phyloP scores from a whole-genome alignment of 2,888 invertebrate genomes.

The Rhabditoides inermis region DNA sequence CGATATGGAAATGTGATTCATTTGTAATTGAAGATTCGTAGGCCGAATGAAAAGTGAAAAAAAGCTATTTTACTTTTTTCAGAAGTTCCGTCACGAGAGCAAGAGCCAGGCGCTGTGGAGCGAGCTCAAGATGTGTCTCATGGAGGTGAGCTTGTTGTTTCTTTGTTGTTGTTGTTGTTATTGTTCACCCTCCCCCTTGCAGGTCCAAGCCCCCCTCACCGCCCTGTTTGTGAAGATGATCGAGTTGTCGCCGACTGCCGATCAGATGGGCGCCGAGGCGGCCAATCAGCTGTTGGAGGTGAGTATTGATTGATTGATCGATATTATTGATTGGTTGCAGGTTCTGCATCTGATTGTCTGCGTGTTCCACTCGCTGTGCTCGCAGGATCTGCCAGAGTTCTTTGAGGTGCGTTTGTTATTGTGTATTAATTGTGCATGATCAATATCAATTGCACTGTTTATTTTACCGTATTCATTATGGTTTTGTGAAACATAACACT shows the following conservation, averaged over 20 bases:
- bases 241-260: conserved; percentile 13
- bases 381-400: conserved; percentile 94
- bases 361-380: conserved; percentile 88
- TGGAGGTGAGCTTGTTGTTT: conserved; percentile 12
- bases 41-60: too few species aligned
- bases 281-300: not conserved
- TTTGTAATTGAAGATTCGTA: too few species aligned
- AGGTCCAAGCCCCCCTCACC: conserved; percentile 82
- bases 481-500: too few species aligned
- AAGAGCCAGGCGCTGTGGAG: conserved; percentile 88
- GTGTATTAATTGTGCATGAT: too few species aligned
- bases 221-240: conserved; percentile 72
- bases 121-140: conserved; percentile 69
- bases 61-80: not conserved
- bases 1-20: too few species aligned
- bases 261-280: conserved; percentile 13
- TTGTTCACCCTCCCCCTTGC: not conserved
- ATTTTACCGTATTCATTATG: too few species aligned
- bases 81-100: conserved; percentile 74
- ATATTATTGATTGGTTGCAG: conserved; percentile 18
- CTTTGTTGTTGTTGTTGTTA: not conserved
- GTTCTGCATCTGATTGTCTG: conserved; percentile 18
- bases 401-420: conserved; percentile 76
- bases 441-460: too few species aligned
- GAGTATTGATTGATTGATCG: not conserved